Conservation (phyloP, 1,140 invertebrate genomes). For the Heliconius hermathena region DNA sequence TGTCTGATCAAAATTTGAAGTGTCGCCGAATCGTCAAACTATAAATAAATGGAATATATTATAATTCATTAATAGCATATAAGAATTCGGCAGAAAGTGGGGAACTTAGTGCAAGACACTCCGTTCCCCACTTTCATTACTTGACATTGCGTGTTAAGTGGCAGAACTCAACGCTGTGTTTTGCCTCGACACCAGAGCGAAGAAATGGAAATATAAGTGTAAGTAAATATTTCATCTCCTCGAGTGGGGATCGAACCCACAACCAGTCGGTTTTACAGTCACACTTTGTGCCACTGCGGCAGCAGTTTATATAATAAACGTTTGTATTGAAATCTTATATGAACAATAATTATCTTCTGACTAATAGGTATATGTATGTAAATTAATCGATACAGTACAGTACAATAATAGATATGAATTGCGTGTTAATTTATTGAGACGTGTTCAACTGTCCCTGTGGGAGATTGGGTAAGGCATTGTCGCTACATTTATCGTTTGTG, state of each 20-base stretch:
- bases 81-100: too few species aligned
- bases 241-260: too few species aligned
- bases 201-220: too few species aligned
- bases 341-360: background rate
- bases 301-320: background rate
- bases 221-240: too few species aligned
- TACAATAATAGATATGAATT: constrained; percentile 43
- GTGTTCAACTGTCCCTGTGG: constrained; percentile 43
- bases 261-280: too few species aligned
- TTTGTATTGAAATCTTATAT: background rate
- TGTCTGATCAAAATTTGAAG: too few species aligned
- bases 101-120: too few species aligned
- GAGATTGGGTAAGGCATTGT: constrained; percentile 42
- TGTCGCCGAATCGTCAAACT: background rate
- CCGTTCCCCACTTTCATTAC: too few species aligned
- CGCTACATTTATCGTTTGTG: constrained; percentile 36
- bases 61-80: background rate
- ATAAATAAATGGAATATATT: background rate
- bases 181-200: too few species aligned
- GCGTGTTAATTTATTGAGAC: constrained; percentile 52
- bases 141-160: too few species aligned
- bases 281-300: too few species aligned
- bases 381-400: constrained; percentile 9
- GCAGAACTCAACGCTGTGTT: too few species aligned
- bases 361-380: background rate